These are phyloP conservation scores for Rachycentron canadum DNA, from an alignment of 2,797 vertebrate species.

Conservation along the genomic window DNA sequence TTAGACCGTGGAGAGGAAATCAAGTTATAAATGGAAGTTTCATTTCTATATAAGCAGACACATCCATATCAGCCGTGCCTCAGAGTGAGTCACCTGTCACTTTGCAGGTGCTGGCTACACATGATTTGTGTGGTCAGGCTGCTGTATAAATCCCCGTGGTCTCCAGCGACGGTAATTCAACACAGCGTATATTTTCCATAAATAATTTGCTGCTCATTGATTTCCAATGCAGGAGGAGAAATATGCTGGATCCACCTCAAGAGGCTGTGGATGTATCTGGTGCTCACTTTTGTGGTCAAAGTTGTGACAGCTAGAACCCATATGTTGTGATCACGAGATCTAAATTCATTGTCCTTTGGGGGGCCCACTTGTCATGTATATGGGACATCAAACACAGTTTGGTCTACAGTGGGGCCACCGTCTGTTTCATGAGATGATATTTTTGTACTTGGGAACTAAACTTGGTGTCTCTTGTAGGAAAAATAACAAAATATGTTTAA, in stretches of 20 bases:
- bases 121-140: conserved; percentile 85
- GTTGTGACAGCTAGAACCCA: conserved; percentile 87
- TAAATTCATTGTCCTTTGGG: conserved; percentile 78
- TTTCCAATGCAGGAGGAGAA: conserved; percentile 86
- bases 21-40: conserved; percentile 64
- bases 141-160: conserved; percentile 86
- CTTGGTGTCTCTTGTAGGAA: neutral
- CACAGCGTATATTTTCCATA: conserved; percentile 88
- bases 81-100: conserved; percentile 76
- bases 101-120: conserved; percentile 72
- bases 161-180: conserved; percentile 86
- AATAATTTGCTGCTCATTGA: conserved; percentile 89
- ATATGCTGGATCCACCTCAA: conserved; percentile 84
- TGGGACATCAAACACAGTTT: conserved; percentile 60
- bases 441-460: neutral
- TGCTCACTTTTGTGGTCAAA: conserved; percentile 87
- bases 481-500: neutral
- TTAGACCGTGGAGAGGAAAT: conserved; percentile 61
- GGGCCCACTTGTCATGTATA: conserved; percentile 67
- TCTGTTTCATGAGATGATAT: conserved; percentile 6
- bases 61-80: conserved; percentile 58
- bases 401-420: conserved; percentile 1
- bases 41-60: conserved; percentile 54
- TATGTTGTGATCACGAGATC: conserved; percentile 85
- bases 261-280: conserved; percentile 85